Conservation (phyloP, 1,140 invertebrate species). For the Lasioglossum albipes region DNA sequence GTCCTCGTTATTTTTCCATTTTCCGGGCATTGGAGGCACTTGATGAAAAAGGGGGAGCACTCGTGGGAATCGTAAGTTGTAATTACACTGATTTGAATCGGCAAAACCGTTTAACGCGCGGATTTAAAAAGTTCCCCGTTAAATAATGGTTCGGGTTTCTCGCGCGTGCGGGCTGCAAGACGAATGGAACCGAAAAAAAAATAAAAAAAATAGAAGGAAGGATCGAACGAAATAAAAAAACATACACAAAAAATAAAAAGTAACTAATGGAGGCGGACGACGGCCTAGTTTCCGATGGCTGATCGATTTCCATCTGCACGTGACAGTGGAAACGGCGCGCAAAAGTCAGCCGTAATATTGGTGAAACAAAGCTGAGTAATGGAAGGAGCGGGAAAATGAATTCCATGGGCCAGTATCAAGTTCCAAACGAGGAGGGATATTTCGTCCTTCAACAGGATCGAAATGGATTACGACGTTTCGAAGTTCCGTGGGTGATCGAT, state of each 20-base stretch:
- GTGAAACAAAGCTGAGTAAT: slow-evolving; percentile 60
- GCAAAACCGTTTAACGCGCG: slow-evolving; percentile 3
- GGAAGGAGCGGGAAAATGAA: slow-evolving; percentile 58
- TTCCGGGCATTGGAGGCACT: not conserved
- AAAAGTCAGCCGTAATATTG: slow-evolving; percentile 42
- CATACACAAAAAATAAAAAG: not conserved
- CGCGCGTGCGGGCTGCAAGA: slow-evolving; percentile 13
- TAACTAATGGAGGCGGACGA: not conserved
- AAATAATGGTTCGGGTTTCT: slow-evolving; percentile 30
- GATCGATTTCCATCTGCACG: slow-evolving; percentile 42
- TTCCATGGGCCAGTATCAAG: slow-evolving; percentile 56
- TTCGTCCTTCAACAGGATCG: slow-evolving; percentile 59
- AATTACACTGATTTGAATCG: slow-evolving; percentile 13
- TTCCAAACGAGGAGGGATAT: slow-evolving; percentile 48
- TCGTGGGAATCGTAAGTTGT: not conserved
- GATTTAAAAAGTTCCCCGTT: not conserved
- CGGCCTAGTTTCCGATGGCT: slow-evolving; percentile 36
- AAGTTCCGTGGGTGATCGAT: slow-evolving; percentile 49
- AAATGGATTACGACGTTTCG: slow-evolving; percentile 55
- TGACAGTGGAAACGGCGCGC: slow-evolving; percentile 49
- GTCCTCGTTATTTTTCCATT: slow-evolving; percentile 1
- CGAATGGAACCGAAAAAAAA: slow-evolving; percentile 6
- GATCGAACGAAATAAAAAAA: no score
- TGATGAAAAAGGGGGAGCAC: not conserved
- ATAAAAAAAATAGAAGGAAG: no score